Evolutionary conservation across 2,888 invertebrate species (phyloP), one percentile per base, ranked within the genome.

Genomic region (Altica lythri): DNA sequence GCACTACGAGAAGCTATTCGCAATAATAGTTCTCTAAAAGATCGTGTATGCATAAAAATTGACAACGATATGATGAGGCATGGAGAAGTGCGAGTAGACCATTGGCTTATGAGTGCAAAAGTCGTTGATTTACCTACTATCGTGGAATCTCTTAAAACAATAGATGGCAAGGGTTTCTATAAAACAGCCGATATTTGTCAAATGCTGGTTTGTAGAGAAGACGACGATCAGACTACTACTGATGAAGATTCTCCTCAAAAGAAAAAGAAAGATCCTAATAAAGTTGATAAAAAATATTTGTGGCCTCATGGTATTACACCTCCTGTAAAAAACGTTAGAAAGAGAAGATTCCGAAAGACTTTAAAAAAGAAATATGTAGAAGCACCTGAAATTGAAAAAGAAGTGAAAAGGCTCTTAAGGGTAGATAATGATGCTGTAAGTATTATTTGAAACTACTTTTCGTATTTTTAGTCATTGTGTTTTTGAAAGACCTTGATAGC

Each of bases 111-210:
- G 72, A 88, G 89, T 72, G 87, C 91, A 0, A 95, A 94, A 80
- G 83, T 96, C 19, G 86, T 95, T 0, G 97, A 98, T 75, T 76
- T 97, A 37, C 97, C 97, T 0, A 91, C 93, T 3, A 81, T 97
- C 4, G 85, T 95, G 10, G 97, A 99, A 78, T 91, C 95, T 0
- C 78, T 92, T 50, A 99, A 99, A 79, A 96, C 96, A 0, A 92
- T 97, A 49, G 99, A 99, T 73, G 88, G 85, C 58, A 98, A 96
- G 77, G 95, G 92, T 68, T 93, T 98, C 68, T 99, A 98, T 73
- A 99, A 99, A 80, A 93, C 96, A 1, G 95, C 96, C 0, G 98
- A 99, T 75, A 86, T 99, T 58, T 92, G 92, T 68, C 98, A 97
- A 81, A 81, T 88, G 79, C 85, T 96, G 82, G 81, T 93, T 47